Evolutionary conservation across 2,888 invertebrate genomes (phyloP).

Genomic region (Leucania comma): DNA sequence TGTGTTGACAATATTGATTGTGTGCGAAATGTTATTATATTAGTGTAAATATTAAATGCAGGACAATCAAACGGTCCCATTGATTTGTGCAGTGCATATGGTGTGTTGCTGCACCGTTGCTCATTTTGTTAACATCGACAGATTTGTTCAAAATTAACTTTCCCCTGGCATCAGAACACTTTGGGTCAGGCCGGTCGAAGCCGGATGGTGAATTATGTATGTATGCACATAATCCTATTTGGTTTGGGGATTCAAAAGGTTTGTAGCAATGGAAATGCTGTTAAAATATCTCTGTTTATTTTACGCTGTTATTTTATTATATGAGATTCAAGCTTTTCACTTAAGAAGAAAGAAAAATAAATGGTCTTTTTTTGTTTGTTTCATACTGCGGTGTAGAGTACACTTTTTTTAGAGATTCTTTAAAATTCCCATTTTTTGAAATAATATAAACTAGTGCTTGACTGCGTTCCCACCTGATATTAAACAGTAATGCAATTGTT

Average conservation of each 20-base stretch:
- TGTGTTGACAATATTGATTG: conserved; percentile 67
- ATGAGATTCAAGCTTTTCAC: conserved; percentile 29
- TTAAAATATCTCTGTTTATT: conserved; percentile 48
- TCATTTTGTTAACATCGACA: conserved; percentile 68
- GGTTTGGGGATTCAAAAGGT: conserved; percentile 55
- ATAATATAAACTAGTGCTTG: too few species aligned
- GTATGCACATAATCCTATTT: conserved; percentile 62
- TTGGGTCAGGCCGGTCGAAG: conserved; percentile 40
- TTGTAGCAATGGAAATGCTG: conserved; percentile 53
- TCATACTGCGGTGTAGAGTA: not conserved
- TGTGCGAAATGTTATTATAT: conserved; percentile 63
- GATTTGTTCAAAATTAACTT: conserved; percentile 57
- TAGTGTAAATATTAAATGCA: conserved; percentile 62
- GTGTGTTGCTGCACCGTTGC: conserved; percentile 56
- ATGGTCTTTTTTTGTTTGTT: conserved; percentile 8
- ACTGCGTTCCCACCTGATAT: too few species aligned
- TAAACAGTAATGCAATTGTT: too few species aligned
- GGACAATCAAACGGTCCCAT: conserved; percentile 47
- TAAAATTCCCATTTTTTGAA: not conserved
- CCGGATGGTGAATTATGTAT: conserved; percentile 40
- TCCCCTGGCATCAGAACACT: not conserved
- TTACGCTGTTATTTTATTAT: conserved; percentile 37
- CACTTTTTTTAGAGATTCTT: not conserved
- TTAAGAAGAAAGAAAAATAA: conserved; percentile 22
- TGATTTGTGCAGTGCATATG: conserved; percentile 61